phyloP scores from a whole-genome alignment of 2,113 vertebrate genomes.

The Phycodurus eques region DNA sequence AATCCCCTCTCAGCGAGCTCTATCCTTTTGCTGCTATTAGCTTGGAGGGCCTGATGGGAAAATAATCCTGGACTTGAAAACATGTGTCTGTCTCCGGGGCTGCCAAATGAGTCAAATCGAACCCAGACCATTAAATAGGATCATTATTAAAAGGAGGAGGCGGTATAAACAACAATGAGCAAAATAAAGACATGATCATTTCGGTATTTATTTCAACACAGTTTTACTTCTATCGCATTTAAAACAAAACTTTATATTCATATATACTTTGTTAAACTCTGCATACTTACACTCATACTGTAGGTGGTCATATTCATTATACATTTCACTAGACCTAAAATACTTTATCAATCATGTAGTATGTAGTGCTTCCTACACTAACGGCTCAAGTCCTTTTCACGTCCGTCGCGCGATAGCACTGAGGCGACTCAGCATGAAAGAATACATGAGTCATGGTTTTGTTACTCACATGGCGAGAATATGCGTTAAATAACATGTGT shows the following conservation, averaged over 20 bases:
- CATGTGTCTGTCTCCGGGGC: constrained; percentile 36
- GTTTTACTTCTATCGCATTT: constrained; percentile 70
- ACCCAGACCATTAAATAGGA: constrained; percentile 39
- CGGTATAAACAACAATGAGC: constrained; percentile 34
- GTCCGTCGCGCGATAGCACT: constrained; percentile 28
- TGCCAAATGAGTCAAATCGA: constrained; percentile 54
- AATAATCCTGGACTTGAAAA: constrained; percentile 47
- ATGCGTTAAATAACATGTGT: constrained; percentile 34
- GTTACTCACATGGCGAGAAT: constrained; percentile 43
- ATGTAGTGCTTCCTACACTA: constrained; percentile 69
- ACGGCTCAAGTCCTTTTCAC: constrained; percentile 49
- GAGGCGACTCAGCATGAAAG: constrained; percentile 35
- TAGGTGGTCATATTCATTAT: constrained; percentile 66
- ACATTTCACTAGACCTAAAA: constrained; percentile 74
- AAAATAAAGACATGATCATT: constrained; percentile 31
- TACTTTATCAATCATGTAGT: constrained; percentile 59
- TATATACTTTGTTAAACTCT: constrained; percentile 66
- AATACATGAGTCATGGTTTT: constrained; percentile 33
- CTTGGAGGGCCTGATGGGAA: constrained; percentile 48
- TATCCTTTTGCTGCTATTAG: constrained; percentile 50
- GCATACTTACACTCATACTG: constrained; percentile 70
- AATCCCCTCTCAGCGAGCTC: constrained; percentile 29
- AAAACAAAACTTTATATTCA: constrained; percentile 67
- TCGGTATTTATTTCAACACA: constrained; percentile 76
- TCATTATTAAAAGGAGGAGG: constrained; percentile 32